Evolutionary conservation across 2,797 vertebrate genomes (phyloP).

Genomic region (Lacerta bilineata): DNA sequence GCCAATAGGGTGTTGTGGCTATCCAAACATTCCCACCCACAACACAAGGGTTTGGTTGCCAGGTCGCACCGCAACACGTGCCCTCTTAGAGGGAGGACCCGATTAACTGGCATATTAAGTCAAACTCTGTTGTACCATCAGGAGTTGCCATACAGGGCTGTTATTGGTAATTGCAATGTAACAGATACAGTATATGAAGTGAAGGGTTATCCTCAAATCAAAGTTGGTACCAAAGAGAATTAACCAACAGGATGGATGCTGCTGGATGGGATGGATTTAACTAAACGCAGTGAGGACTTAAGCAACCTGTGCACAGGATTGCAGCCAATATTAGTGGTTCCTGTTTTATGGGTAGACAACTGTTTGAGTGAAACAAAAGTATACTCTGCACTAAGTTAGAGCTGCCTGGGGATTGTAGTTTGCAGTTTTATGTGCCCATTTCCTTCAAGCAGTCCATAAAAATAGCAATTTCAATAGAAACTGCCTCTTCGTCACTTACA

Average conservation of each 20-base stretch:
- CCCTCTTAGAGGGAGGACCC: no score
- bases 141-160: neutral
- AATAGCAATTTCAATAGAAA: slow-evolving; percentile 73
- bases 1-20: no score
- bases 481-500: slow-evolving; percentile 28
- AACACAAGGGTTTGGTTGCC: no score
- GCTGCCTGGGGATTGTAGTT: slow-evolving; percentile 65
- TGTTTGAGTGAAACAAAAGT: slow-evolving; percentile 26
- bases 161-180: neutral
- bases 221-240: neutral
- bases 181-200: no score
- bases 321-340: slow-evolving; percentile 54
- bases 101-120: no score
- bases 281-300: neutral
- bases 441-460: slow-evolving; percentile 71
- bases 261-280: neutral
- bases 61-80: no score
- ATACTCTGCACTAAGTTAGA: slow-evolving; percentile 50
- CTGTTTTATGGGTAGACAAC: slow-evolving; percentile 53
- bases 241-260: neutral
- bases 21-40: no score
- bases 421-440: slow-evolving; percentile 68
- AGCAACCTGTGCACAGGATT: neutral
- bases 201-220: neutral
- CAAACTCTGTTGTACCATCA: neutral